These are phyloP conservation scores for Astreopora myriophthalma DNA, from an alignment of 64 coral and sea anemone species.

Conservation along the genomic window DNA sequence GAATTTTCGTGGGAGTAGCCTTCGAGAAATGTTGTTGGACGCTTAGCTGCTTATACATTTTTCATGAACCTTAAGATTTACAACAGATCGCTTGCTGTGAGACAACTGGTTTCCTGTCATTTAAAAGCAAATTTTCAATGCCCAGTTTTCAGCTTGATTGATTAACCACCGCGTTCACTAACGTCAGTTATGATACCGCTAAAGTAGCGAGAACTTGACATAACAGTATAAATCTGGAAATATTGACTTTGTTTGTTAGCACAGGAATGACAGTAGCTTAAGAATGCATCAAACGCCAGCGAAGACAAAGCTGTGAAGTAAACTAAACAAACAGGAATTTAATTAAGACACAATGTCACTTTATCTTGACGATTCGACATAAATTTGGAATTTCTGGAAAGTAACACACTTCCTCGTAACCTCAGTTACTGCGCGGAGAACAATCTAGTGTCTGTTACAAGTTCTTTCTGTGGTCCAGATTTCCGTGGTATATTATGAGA, in stretches of 20 bases:
- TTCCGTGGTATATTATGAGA: background rate
- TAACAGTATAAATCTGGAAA: background rate
- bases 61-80: slow-evolving; percentile 30
- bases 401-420: too few species aligned
- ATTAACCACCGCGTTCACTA: background rate
- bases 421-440: too few species aligned
- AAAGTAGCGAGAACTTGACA: background rate
- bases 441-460: background rate
- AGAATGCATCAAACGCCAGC: background rate
- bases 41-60: background rate
- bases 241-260: background rate
- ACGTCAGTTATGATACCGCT: too few species aligned
- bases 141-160: background rate
- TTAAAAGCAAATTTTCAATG: background rate
- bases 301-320: background rate
- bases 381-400: background rate
- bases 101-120: background rate
- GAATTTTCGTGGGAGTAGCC: background rate
- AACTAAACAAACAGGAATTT: background rate
- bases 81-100: slow-evolving; percentile 1
- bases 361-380: background rate
- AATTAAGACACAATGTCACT: background rate
- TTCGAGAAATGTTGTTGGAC: background rate
- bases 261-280: background rate
- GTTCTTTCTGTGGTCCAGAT: background rate